A percentile compares a stretch with the other conserved stretches of the same genome.
Conservation (phyloP, 2,113 vertebrate species). For the Tachysurus fulvidraco region DNA sequence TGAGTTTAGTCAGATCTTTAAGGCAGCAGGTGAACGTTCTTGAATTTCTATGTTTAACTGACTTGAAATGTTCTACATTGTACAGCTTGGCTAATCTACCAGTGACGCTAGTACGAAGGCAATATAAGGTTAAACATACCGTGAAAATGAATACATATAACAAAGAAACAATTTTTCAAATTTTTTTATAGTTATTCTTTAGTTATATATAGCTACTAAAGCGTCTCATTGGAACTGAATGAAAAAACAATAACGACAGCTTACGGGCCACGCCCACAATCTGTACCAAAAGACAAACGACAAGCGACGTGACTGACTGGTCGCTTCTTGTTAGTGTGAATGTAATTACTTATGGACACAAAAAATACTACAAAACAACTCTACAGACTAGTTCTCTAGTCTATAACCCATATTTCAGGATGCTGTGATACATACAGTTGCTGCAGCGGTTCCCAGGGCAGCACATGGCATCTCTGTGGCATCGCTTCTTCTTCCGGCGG, state of each 20-base stretch:
- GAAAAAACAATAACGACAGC: not conserved
- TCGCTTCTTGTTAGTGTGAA: not conserved
- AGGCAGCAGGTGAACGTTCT: too few relatives aligned
- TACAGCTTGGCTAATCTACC: not conserved
- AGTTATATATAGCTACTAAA: not conserved
- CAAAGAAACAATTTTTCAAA: not conserved
- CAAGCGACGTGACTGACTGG: not conserved
- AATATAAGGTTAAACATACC: not conserved
- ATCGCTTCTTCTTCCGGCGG: slow-evolving; percentile 90
- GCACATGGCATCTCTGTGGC: slow-evolving; percentile 93
- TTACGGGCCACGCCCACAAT: not conserved
- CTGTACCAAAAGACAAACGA: not conserved
- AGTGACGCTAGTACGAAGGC: not conserved
- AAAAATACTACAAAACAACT: not conserved
- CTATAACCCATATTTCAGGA: not conserved
- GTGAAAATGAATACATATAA: not conserved
- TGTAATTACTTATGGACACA: not conserved
- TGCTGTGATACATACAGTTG: slow-evolving; percentile 76
- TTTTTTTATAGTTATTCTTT: not conserved
- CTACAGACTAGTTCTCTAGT: not conserved
- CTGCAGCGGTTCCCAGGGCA: slow-evolving; percentile 93
- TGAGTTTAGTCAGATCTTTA: too few relatives aligned
- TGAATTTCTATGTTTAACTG: too few relatives aligned
- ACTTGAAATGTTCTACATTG: too few relatives aligned
- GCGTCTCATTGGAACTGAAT: not conserved